These are phyloP conservation scores for Rotaria socialis DNA, from an alignment of 2,888 invertebrate species.

Conservation along the genomic window DNA sequence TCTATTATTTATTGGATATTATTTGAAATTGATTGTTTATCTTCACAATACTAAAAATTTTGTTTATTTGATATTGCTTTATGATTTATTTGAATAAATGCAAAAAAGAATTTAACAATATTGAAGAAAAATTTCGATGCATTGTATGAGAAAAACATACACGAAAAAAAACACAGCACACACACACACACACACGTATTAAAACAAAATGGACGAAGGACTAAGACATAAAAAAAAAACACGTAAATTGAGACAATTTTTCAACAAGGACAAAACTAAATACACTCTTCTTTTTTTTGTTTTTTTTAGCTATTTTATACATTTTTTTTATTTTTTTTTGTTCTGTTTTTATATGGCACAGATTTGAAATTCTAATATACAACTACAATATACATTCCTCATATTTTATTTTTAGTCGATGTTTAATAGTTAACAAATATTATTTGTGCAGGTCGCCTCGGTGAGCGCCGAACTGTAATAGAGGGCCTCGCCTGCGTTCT, in stretches of 20 bases:
- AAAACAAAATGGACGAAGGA: neutral
- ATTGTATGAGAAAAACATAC: neutral
- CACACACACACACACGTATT: neutral
- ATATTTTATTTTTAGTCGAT: neutral
- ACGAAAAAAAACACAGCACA: neutral
- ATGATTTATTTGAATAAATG: neutral
- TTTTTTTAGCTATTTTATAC: neutral
- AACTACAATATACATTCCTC: slow-evolving; percentile 29
- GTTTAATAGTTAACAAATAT: slow-evolving; percentile 26
- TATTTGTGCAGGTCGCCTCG: slow-evolving; percentile 18
- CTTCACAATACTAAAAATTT: too few species aligned
- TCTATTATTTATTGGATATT: too few species aligned
- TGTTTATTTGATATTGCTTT: neutral
- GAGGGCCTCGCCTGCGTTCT: slow-evolving; percentile 36
- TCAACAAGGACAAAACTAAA: slow-evolving; percentile 8
- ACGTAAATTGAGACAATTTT: neutral
- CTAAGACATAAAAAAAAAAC: neutral
- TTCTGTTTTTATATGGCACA: slow-evolving; percentile 22
- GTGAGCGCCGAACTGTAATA: slow-evolving; percentile 34
- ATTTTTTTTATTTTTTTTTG: neutral
- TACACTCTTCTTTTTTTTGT: neutral
- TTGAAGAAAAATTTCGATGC: neutral
- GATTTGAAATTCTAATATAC: neutral
- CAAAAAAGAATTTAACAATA: neutral
- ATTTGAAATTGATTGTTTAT: too few species aligned